Evolutionary conservation across 2,888 invertebrate genomes (phyloP).

Genomic region (Drosophila monieri): DNA sequence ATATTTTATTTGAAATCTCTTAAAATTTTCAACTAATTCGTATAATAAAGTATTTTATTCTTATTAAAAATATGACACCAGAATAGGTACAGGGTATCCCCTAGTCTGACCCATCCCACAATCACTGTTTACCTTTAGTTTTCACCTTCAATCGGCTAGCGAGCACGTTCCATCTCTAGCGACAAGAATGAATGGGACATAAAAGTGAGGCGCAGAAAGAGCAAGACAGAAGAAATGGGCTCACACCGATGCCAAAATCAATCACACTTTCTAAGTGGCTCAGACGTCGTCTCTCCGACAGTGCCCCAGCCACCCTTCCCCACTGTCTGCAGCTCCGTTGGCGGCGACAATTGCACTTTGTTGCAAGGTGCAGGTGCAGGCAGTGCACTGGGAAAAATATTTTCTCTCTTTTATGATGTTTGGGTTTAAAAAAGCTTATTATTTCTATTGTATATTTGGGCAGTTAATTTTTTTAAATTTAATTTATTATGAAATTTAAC

Average conservation of each 20-base stretch:
- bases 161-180: constrained; percentile 34
- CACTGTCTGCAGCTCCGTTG: constrained; percentile 12
- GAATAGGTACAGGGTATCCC: not conserved
- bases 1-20: too few species aligned
- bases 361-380: constrained; percentile 36
- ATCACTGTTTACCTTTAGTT: not conserved
- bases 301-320: not conserved
- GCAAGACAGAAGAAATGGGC: constrained; percentile 65
- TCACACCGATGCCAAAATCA: constrained; percentile 78
- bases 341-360: constrained; percentile 44
- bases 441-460: too few species aligned
- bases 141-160: constrained; percentile 4
- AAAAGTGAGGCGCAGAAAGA: constrained; percentile 27
- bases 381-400: not conserved
- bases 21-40: too few species aligned
- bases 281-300: constrained; percentile 34
- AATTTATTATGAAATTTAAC: not conserved
- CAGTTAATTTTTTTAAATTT: not conserved
- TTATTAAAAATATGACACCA: too few species aligned
- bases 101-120: not conserved
- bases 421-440: not conserved
- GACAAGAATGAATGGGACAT: constrained; percentile 41
- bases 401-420: not conserved
- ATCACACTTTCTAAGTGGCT: constrained; percentile 81
- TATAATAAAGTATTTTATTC: too few species aligned